A percentile compares a stretch with the other conserved stretches of the same genome.
Conservation (phyloP, 2,797 vertebrate genomes). For the Poecilia velifera region DNA sequence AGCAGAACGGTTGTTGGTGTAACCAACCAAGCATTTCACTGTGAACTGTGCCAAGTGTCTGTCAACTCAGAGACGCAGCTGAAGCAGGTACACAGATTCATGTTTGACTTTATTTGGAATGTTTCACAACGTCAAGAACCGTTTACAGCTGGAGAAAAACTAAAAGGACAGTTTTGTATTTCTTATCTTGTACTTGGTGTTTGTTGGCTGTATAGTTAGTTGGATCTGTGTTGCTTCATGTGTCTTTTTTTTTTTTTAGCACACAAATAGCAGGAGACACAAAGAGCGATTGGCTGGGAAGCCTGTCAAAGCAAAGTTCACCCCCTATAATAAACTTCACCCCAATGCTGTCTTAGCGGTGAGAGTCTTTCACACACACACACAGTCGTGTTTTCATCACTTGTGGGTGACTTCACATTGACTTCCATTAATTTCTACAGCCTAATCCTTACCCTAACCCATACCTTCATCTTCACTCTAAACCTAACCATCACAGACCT, state of each 20-base stretch:
- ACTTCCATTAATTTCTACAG: no score
- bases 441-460: no score
- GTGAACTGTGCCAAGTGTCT: constrained; percentile 94
- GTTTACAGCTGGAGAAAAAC: not conserved
- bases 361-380: constrained; percentile 43
- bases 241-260: constrained; percentile 77
- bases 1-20: constrained; percentile 77
- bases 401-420: no score
- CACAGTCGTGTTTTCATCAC: not conserved
- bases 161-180: not conserved
- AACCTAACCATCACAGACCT: no score
- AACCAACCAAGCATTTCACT: constrained; percentile 88
- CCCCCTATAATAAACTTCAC: constrained; percentile 85
- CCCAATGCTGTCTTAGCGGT: constrained; percentile 75
- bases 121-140: constrained; percentile 7
- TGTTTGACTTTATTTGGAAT: not conserved
- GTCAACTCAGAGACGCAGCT: constrained; percentile 98
- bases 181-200: constrained; percentile 6
- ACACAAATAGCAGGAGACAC: constrained; percentile 97
- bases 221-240: constrained; percentile 8
- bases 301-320: constrained; percentile 91
- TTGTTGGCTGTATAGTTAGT: constrained; percentile 5
- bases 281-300: constrained; percentile 95
- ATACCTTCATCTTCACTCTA: no score
- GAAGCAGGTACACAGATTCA: constrained; percentile 85